Percentiles rank a stretch among this genome's conserved stretches.
phyloP scores from a whole-genome alignment of 35 echinoderm and acorn worm genomes.

The Eucidaris tribuloides region DNA sequence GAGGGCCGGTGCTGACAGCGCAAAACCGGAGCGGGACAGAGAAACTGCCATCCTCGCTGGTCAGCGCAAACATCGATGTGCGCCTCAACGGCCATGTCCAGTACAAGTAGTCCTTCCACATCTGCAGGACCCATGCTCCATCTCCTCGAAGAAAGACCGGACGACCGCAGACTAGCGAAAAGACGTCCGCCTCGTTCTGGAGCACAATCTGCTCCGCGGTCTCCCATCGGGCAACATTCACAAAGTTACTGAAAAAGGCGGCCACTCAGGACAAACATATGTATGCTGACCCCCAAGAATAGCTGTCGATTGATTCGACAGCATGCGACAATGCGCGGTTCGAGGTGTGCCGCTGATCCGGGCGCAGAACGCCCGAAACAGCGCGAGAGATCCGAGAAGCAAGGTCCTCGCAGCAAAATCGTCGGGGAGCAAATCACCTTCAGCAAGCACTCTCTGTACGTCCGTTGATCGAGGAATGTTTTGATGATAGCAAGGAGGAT shows the following conservation, averaged over 20 bases:
- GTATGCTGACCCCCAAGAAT: neutral
- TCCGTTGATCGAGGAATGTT: neutral
- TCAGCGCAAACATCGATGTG: neutral
- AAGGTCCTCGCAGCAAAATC: neutral
- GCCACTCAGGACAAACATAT: slow-evolving; percentile 9
- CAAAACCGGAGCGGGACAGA: neutral
- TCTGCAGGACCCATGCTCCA: neutral
- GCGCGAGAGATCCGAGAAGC: neutral
- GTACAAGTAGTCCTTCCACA: neutral
- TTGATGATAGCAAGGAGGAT: slow-evolving; percentile 17
- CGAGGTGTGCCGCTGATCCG: neutral
- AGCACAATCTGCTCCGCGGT: neutral
- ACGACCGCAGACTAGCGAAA: neutral
- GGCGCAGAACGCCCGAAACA: neutral
- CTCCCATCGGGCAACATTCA: slow-evolving; percentile 2
- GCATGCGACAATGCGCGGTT: neutral
- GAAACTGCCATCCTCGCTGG: neutral
- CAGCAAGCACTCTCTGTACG: slow-evolving; percentile 19
- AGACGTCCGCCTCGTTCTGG: neutral
- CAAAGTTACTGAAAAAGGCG: slow-evolving; percentile 8
- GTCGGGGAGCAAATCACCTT: slow-evolving; percentile 16
- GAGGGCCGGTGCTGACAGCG: neutral
- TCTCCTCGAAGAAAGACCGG: neutral
- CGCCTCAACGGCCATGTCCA: neutral
- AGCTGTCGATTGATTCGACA: neutral